Base-by-base conservation (phyloP, 2,797 vertebrate genomes). In the Lepus townsendii region DNA sequence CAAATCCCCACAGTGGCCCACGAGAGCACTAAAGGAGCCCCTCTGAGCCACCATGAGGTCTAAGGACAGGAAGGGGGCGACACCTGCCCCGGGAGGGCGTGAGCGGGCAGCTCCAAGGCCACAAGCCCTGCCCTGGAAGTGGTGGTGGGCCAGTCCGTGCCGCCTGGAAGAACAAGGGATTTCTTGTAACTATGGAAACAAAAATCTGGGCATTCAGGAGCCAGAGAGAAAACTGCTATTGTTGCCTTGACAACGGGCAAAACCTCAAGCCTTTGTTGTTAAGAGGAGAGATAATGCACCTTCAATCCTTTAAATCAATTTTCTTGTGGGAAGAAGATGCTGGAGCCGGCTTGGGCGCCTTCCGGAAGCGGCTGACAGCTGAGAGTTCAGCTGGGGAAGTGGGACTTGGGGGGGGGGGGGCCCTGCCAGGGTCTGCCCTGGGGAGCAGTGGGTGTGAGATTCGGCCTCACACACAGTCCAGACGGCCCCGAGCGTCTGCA, bases 101-200 rank as follows among this genome's bases (percentile, higher is more conserved):
- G 63, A 42, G 26, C 10, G 13, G n/a, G 26, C 2, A 85, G 94
- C 69, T 91, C 94, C 90, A 79, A 20, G 88, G 97, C 93, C 96
- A 82, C 57, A 60, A 92, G 68, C 57, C n/a, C 10, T 17, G 1
- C 71, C 27, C 86, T 73, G 54, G 84, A 97, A 97, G 85, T 95
- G 95, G 91, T 38, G 66, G 95, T 88, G 96, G 97, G 95, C 92
- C 93, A 90, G 92, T 97, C 96, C 97, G 77, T 94, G 96, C 95
- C 97, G 96, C 97, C 97, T 97, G 96, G 97, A 98, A 98, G 98
- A 98, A 97, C 95, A 89, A 73, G 97, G 83, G 95, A 94, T 97
- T 96, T 96, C 96, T 97, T 91, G 98, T 98, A 98, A 94, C 98
- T 97, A 98, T 98, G 98, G 98, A 97, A 98, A 98, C 98, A 97